These are phyloP conservation scores for Rhagophthalmus giganteus DNA, from an alignment of 2,888 invertebrate species.

Conservation along the genomic window DNA sequence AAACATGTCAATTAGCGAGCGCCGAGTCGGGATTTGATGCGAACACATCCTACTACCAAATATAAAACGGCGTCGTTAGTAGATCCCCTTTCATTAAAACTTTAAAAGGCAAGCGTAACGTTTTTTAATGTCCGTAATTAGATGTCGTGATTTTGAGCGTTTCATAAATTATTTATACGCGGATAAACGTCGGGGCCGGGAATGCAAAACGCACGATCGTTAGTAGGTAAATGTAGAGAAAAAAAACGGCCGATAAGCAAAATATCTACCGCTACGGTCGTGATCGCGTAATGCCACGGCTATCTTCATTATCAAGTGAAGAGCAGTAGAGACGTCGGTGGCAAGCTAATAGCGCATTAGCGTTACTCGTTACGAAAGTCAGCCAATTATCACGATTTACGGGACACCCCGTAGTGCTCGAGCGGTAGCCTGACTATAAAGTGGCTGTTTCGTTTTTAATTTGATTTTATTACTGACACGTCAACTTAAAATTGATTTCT, in stretches of 20 bases:
- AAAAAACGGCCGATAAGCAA: conserved; percentile 4
- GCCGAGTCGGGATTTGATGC: conserved; percentile 22
- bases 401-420: conserved; percentile 34
- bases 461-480: conserved; percentile 15
- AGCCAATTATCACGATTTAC: conserved; percentile 37
- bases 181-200: background rate
- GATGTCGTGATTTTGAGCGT: too few relatives aligned
- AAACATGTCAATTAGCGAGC: conserved; percentile 34
- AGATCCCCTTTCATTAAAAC: conserved; percentile 1
- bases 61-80: background rate
- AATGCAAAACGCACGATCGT: background rate
- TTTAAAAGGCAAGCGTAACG: too few relatives aligned
- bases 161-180: background rate
- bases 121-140: too few relatives aligned
- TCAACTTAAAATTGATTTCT: background rate
- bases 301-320: conserved; percentile 29
- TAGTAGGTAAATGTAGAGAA: background rate
- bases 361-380: conserved; percentile 34
- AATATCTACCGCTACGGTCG: conserved; percentile 7
- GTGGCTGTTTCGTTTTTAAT: conserved; percentile 21
- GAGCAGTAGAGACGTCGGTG: conserved; percentile 27
- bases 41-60: background rate
- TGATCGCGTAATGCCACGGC: conserved; percentile 22
- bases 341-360: conserved; percentile 36
- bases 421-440: conserved; percentile 28